phyloP scores from a whole-genome alignment of 1,140 invertebrate genomes.

The Solenopsis fugax region DNA sequence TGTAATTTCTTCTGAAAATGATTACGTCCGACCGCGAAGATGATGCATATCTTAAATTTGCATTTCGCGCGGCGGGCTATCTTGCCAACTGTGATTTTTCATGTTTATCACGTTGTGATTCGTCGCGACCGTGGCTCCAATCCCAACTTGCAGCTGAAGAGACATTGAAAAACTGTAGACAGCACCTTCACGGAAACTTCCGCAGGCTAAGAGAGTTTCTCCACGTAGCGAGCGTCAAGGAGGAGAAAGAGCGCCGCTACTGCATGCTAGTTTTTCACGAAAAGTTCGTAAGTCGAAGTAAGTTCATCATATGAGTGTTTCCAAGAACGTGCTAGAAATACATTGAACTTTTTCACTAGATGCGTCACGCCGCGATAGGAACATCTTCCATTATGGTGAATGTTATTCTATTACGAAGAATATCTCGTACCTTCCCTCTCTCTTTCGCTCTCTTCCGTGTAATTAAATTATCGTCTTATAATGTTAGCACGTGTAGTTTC shows the following conservation, averaged over 20 bases:
- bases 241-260: constrained; percentile 52
- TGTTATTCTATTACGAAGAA: constrained; percentile 20
- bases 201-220: constrained; percentile 53
- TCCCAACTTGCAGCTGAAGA: constrained; percentile 39
- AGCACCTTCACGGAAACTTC: constrained; percentile 58
- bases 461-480: neutral
- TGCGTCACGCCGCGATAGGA: constrained; percentile 3
- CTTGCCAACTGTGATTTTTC: constrained; percentile 40
- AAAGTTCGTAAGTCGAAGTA: constrained; percentile 60
- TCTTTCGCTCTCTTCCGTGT: neutral
- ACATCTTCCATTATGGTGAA: constrained; percentile 24
- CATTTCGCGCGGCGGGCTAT: neutral
- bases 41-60: constrained; percentile 12
- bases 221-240: constrained; percentile 64
- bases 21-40: constrained; percentile 5
- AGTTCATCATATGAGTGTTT: constrained; percentile 74
- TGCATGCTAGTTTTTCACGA: constrained; percentile 62
- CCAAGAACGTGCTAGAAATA: constrained; percentile 71
- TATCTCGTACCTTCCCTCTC: neutral
- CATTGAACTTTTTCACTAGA: constrained; percentile 58
- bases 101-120: constrained; percentile 37
- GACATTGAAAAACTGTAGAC: constrained; percentile 61
- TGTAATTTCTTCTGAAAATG: constrained; percentile 6
- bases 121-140: constrained; percentile 22
- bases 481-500: neutral